Conservation (phyloP, 2,888 invertebrate species). For the Hemaris fuciformis region DNA sequence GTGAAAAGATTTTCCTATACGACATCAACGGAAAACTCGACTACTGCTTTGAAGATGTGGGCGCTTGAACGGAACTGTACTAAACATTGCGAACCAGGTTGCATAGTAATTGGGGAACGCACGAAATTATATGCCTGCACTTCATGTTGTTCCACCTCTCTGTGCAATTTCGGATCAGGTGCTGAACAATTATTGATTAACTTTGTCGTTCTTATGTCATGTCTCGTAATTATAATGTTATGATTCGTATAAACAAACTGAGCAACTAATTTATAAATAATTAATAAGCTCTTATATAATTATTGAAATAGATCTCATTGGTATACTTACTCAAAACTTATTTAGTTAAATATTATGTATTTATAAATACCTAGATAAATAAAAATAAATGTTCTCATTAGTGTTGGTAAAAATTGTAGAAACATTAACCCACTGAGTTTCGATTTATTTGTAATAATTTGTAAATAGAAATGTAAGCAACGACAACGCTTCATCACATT, state of each 20-base stretch:
- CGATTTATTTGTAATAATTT: no score
- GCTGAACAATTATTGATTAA: slow-evolving; percentile 25
- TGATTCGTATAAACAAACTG: slow-evolving; percentile 1
- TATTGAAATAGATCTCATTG: background rate
- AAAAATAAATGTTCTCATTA: background rate
- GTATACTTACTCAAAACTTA: background rate
- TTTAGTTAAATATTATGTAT: background rate
- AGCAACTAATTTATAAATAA: background rate
- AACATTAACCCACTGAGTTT: no score
- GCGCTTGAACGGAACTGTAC: slow-evolving; percentile 91
- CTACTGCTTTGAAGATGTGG: slow-evolving; percentile 87
- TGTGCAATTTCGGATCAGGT: slow-evolving; percentile 89
- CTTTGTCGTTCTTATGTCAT: background rate
- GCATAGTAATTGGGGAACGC: slow-evolving; percentile 93
- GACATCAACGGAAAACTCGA: slow-evolving; percentile 90
- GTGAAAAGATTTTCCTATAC: slow-evolving; percentile 92
- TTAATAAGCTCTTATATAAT: background rate
- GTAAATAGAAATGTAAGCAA: no score
- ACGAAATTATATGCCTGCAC: slow-evolving; percentile 94
- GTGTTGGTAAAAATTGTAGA: background rate
- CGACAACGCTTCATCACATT: no score
- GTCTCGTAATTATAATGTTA: background rate
- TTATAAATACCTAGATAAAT: background rate
- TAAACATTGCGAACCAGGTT: slow-evolving; percentile 91
- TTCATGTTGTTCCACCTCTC: slow-evolving; percentile 89